Evolutionary conservation across 2,888 invertebrate genomes (phyloP), one percentile per base, ranked within the genome.

Genomic region (Camptogramma bilineatum): DNA sequence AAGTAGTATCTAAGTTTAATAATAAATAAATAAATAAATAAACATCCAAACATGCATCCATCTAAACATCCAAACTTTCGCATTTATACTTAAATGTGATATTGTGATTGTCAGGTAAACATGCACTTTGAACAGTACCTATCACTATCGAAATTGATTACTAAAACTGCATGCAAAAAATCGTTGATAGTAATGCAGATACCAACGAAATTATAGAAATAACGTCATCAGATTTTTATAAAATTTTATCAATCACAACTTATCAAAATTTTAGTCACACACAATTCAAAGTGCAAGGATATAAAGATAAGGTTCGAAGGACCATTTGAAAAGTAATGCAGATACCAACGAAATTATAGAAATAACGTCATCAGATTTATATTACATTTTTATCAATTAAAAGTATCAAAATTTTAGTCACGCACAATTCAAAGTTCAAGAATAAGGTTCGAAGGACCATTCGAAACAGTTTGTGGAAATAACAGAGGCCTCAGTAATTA

Each of bases 41-140:
- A n/a, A n/a, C n/a, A n/a, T n/a, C n/a, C n/a, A n/a, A n/a, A n/a
- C n/a, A n/a, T n/a, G n/a, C n/a, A n/a, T n/a, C n/a, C n/a, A n/a
- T n/a, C n/a, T n/a, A n/a, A n/a, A n/a, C n/a, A n/a, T n/a, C n/a
- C n/a, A n/a, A n/a, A n/a, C n/a, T n/a, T n/a, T n/a, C n/a, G n/a
- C n/a, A n/a, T n/a, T n/a, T n/a, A n/a, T n/a, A n/a, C n/a, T n/a
- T n/a, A n/a, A n/a, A n/a, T n/a, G n/a, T n/a, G n/a, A n/a, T n/a
- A n/a, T n/a, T n/a, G n/a, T n/a, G n/a, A n/a, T 48, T 10, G 13
- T 24, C 21, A 48, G 9, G 28, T 52, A 13, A 52, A 52, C 18
- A 52, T 52, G 34, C 52, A 52, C 52, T 18, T 52, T 52, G 34
- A 9, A 18, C n/a, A n/a, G 13, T 13, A 13, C 18, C 34, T 52